Base-by-base conservation (phyloP, 2,113 vertebrate genomes). In the Plectropomus leopardus region DNA sequence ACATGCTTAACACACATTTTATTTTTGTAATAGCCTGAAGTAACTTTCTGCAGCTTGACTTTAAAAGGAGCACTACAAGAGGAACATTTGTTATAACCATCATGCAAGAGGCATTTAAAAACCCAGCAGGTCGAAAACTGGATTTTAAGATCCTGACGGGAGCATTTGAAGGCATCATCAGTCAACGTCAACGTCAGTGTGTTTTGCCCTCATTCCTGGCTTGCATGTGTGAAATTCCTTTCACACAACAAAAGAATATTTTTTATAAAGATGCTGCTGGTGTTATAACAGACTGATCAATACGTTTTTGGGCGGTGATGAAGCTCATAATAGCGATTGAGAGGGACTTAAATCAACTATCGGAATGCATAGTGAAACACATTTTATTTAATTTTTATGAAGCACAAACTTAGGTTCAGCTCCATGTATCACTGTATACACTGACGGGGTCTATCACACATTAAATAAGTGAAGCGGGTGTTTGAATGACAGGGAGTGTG, bases 201-300 rank as follows among this genome's bases (percentile, higher is more conserved):
- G 78, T 73, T n/a, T 80, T 81, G 48, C 73, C 76, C 80, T 86
- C 83, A 84, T 88, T 89, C 86, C 84, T 50, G 76, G 42, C 32
- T 66, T 54, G 72, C 84, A 86, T 88, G 76, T 75, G 79, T 92
- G 79, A 78, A 88, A 93, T 93, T 93, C 90, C 89, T 85, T 69
- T 72, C 74, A 83, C 68, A 72, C 71, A 91, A 85, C 84, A 88
- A 84, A 80, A 71, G 59, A 80, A 76, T 67, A 79, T 72, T 74
- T 64, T 75, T 10, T 28, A 77, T 53, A 23, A 71, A 87, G 21
- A 70, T 68, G 26, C 72, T 40, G 44, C 16, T 48, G 21, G 9
- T 71, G 7, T 65, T 65, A 14, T 47, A 11, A 64, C 13, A 32
- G 19, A 73, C 5, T 19, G 7, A 51, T 40, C 34, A 36, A 54